Evolutionary conservation across 2,888 invertebrate genomes (phyloP), one percentile per base, ranked within the genome.

Genomic region (Limnephilus lunatus): DNA sequence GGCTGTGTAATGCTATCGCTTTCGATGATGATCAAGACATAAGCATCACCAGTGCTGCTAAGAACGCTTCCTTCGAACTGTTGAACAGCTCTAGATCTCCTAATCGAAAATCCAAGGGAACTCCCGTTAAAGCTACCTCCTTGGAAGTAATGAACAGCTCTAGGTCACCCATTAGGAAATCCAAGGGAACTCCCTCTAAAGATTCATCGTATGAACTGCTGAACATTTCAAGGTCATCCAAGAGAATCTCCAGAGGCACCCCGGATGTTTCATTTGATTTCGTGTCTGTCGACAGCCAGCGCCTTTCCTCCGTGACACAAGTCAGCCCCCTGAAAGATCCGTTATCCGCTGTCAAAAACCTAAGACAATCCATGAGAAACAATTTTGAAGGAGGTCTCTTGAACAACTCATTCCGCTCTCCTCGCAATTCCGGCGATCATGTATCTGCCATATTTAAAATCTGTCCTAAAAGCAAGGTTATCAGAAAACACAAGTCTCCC

Each of bases 1-100:
- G 95, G 0, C 96, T 96, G 92, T 96, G 95, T 93, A 95, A 95
- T 3, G 94, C 95, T 81, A 95, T 95, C 9, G 93, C 95, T 3
- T 95, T 95, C 0, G 95, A 95, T 1, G 94, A 94, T 0, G 94
- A 94, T 0, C 89, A 92, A 81, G 91, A 93, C 81, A 94, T 89
- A 0, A 92, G 85, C 1, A 93, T 93, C 0, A 93, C 92, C 32
- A 94, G 94, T 14, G 86, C 92, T 1, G 90, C 81, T 31, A 89
- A 86, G 48, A 92, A 93, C 39, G 91, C 89, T 9, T 93, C 93
- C 5, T 93, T 93, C 48, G 90, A 93, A 30, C 89, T 91, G 4
- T 85, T 89, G 30, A 94, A 94, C 0, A 94, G 94, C 0, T 82
- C 90, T 7, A 94, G 94, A 83, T 95, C 95, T 0, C 14, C 94